These are phyloP conservation scores for Thymelicus sylvestris DNA, from an alignment of 2,888 invertebrate genomes.

Conservation along the genomic window DNA sequence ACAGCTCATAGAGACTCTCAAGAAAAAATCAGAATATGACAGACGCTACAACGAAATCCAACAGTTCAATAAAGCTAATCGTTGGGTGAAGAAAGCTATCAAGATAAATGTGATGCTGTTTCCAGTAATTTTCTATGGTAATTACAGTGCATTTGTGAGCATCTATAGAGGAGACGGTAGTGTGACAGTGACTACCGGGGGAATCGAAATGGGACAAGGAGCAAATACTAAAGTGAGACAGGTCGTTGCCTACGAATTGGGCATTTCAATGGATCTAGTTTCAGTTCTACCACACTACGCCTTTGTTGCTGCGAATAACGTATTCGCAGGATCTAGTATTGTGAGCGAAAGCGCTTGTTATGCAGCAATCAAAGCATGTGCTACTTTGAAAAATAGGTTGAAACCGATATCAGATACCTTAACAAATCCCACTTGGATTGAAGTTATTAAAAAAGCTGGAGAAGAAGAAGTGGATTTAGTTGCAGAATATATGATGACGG, in stretches of 20 bases:
- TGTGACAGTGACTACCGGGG: conserved; percentile 88
- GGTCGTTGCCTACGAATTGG: conserved; percentile 89
- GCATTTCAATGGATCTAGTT: conserved; percentile 86
- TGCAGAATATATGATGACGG: conserved; percentile 85
- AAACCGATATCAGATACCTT: conserved; percentile 79
- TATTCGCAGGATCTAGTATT: conserved; percentile 87
- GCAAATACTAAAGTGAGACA: conserved; percentile 92
- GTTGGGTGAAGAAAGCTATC: conserved; percentile 91
- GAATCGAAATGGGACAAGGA: conserved; percentile 91
- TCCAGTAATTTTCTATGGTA: conserved; percentile 81
- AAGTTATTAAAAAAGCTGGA: conserved; percentile 83
- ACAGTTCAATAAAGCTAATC: conserved; percentile 86
- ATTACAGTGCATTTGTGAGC: conserved; percentile 85
- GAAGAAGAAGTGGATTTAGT: conserved; percentile 83
- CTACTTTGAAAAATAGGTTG: conserved; percentile 82
- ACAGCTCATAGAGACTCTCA: conserved; percentile 78
- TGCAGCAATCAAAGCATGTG: conserved; percentile 85
- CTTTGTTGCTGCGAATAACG: conserved; percentile 85
- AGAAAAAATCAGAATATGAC: conserved; percentile 78
- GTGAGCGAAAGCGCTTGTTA: conserved; percentile 86
- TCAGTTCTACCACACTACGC: conserved; percentile 85
- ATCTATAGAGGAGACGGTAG: conserved; percentile 89
- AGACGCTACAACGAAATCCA: conserved; percentile 76
- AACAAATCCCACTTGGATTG: conserved; percentile 83
- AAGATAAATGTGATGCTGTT: conserved; percentile 88